Base-by-base conservation (phyloP, 2,888 invertebrate genomes). In the Blomia tropicalis region DNA sequence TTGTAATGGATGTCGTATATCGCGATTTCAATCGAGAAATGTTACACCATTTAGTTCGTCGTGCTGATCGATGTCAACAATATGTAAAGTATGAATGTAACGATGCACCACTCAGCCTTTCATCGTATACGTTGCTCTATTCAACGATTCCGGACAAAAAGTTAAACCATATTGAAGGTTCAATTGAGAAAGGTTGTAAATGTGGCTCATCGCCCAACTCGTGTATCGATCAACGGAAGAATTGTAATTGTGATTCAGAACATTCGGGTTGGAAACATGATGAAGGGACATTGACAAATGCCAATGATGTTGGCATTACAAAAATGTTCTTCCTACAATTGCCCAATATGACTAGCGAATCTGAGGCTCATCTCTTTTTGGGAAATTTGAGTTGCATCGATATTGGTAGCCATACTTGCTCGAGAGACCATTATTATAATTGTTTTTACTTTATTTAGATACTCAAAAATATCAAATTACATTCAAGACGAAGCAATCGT, bases 371-470 rank as follows among this genome's bases (percentile, higher is more conserved):
- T 68, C 86, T 93, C 56, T 90, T 90, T 1, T 75, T 92, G 59
- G 91, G 91, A 2, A 87, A 91, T 1, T 76, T 93, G 68, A 87
- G 89, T 75, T 93, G 92, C 75, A 89, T 90, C 61, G 91, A 91
- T 78, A 90, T 90, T 63, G 89, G 83, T 77, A 64, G 43, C 27
- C 17, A 29, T 61, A 47, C 60, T 61, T 58, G 68, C 23, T 7
- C 59, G 27, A 43, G 25, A 36, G 31, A 47, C 7, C 7, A 7
- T 17, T 2, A 32, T 2, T 64, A 4, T 25, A 25, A 43, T 43
- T 27, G 22, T 2, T 5, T 4, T 43, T 11, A 30, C 31, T 27
- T 29, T 11, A 29, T n/a, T 17, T 73, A 87, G 90, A 91, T 74
- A 89, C 88, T 1, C 88, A 89, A 74, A 82, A 87, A 69, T 89